A percentile compares a stretch with the other conserved stretches of the same genome.
Conservation (phyloP, 2,797 vertebrate species). For the Enoplosus armatus region DNA sequence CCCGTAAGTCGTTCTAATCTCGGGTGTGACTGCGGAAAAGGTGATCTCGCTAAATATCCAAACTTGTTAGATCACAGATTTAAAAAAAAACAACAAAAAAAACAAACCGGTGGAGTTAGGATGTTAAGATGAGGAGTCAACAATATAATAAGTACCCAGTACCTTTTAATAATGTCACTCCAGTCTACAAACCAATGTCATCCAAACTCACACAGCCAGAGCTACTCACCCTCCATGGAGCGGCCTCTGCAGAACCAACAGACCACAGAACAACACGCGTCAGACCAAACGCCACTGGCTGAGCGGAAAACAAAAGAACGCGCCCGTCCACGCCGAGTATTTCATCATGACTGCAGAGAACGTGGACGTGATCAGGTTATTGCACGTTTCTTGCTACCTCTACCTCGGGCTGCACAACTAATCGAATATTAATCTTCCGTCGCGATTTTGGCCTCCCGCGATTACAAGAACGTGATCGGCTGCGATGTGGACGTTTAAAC, state of each 20-base stretch:
- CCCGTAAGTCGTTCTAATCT: background rate
- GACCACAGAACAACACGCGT: slow-evolving; percentile 53
- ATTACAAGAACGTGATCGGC: no score
- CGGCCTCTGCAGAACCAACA: slow-evolving; percentile 77
- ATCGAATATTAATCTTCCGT: no score
- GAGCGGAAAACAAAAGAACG: background rate
- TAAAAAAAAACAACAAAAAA: no score
- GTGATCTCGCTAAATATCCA: background rate
- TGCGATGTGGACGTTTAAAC: no score
- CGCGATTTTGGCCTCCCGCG: no score
- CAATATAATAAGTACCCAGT: background rate
- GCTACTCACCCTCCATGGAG: slow-evolving; percentile 77
- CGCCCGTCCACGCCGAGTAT: background rate
- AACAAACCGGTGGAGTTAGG: slow-evolving; percentile 31
- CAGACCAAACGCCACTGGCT: slow-evolving; percentile 33
- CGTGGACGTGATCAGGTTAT: no score
- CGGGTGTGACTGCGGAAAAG: background rate
- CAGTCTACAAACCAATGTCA: slow-evolving; percentile 26
- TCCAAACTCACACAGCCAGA: slow-evolving; percentile 40
- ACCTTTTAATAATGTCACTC: background rate
- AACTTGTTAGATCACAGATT: slow-evolving; percentile 35
- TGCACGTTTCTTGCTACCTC: no score
- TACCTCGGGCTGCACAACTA: no score
- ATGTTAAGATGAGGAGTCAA: slow-evolving; percentile 15
- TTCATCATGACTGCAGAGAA: background rate